Evolutionary conservation across 2,797 vertebrate genomes (phyloP).

Genomic region (Tinamus major): DNA sequence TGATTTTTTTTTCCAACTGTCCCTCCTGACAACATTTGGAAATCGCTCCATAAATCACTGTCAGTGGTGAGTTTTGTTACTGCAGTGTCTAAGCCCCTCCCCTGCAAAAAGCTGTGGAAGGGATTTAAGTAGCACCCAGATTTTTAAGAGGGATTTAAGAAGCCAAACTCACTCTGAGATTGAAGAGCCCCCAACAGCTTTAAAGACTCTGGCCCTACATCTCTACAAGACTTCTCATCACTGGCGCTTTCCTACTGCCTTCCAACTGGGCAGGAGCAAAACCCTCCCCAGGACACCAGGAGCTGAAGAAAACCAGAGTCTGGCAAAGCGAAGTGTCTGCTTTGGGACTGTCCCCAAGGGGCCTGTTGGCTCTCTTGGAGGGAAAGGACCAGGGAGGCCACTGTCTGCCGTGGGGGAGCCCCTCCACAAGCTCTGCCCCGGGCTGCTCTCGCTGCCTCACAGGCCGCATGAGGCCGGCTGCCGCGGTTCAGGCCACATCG

Average conservation of each 20-base stretch:
- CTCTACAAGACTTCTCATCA: not conserved
- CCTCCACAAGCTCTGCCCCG: not conserved
- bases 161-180: not conserved
- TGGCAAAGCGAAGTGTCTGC: not conserved
- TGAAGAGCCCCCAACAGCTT: not conserved
- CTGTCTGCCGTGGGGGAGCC: not conserved
- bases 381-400: not conserved
- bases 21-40: constrained; percentile 17
- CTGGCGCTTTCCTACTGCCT: not conserved
- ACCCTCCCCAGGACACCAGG: accelerated
- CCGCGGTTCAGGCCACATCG: accelerated
- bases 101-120: not conserved
- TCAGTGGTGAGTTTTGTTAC: constrained; percentile 8
- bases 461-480: accelerated
- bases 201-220: not conserved
- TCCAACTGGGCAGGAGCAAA: not conserved
- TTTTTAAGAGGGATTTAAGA: constrained; percentile 37
- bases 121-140: not conserved
- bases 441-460: not conserved
- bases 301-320: not conserved
- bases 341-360: not conserved
- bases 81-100: not conserved
- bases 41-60: constrained; percentile 42
- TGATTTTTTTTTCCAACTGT: not conserved
- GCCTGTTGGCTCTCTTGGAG: accelerated